Evolutionary conservation across 2,113 vertebrate genomes (phyloP).

Genomic region (Cygnus atratus): DNA sequence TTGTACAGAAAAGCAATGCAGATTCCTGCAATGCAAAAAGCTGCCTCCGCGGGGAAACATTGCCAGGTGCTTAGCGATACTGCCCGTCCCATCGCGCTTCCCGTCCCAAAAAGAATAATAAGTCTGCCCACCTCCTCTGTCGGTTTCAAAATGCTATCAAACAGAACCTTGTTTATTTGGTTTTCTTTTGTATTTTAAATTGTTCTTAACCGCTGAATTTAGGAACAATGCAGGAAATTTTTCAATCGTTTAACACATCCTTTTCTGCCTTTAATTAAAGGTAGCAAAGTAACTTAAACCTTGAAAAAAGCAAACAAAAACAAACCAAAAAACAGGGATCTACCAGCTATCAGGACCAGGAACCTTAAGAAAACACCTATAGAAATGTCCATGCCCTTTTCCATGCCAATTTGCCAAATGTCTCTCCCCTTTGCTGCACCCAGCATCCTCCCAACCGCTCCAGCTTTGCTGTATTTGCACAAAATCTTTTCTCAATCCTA

Average conservation of each 20-base stretch:
- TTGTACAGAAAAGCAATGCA: rapidly evolving
- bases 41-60: rapidly evolving
- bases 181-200: not conserved
- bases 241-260: not conserved
- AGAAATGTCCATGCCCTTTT: not conserved
- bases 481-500: rapidly evolving
- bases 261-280: not conserved
- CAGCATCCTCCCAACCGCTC: not conserved
- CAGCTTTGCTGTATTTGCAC: not conserved
- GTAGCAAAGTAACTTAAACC: not conserved
- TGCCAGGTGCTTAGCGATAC: not conserved
- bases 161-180: not conserved
- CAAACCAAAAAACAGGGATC: not conserved
- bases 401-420: not conserved
- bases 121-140: not conserved
- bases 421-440: not conserved
- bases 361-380: not conserved
- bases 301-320: not conserved
- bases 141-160: not conserved
- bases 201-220: not conserved
- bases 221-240: not conserved
- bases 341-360: not conserved
- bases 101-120: not conserved
- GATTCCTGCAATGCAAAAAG: not conserved
- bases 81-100: rapidly evolving